These are phyloP conservation scores for Antechinus stuartii DNA, from an alignment of 2,113 vertebrate genomes.

Conservation along the genomic window DNA sequence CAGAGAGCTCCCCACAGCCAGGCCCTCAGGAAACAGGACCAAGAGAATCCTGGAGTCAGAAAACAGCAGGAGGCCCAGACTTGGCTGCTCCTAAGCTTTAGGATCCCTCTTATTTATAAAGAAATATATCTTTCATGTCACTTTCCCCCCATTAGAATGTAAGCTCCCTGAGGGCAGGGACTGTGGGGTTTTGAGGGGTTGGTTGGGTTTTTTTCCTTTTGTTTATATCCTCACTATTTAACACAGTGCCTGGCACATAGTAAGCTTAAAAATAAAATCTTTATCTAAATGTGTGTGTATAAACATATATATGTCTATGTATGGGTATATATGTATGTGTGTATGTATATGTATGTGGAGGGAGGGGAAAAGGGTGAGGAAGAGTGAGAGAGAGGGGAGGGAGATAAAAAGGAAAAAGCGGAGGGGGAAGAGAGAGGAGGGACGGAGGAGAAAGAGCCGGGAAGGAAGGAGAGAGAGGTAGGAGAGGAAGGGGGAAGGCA, in stretches of 20 bases:
- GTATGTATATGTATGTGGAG: background rate
- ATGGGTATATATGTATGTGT: no score
- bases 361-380: background rate
- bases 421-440: background rate
- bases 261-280: background rate
- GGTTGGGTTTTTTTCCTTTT: background rate
- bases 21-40: background rate
- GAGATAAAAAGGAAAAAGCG: no score
- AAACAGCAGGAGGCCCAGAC: background rate
- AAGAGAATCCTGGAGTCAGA: background rate
- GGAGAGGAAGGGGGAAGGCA: background rate
- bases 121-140: background rate
- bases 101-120: background rate
- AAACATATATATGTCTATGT: background rate
- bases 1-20: background rate
- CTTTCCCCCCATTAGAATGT: background rate
- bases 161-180: background rate
- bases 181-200: background rate
- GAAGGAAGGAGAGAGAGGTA: background rate
- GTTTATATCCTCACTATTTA: background rate
- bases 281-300: background rate
- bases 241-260: background rate
- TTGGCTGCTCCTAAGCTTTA: background rate
- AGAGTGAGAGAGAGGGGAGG: background rate
- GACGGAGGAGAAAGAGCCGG: background rate